Percentiles rank a stretch among this genome's conserved stretches.
phyloP scores from a whole-genome alignment of 2,797 vertebrate genomes.

The Rallus crepitans region DNA sequence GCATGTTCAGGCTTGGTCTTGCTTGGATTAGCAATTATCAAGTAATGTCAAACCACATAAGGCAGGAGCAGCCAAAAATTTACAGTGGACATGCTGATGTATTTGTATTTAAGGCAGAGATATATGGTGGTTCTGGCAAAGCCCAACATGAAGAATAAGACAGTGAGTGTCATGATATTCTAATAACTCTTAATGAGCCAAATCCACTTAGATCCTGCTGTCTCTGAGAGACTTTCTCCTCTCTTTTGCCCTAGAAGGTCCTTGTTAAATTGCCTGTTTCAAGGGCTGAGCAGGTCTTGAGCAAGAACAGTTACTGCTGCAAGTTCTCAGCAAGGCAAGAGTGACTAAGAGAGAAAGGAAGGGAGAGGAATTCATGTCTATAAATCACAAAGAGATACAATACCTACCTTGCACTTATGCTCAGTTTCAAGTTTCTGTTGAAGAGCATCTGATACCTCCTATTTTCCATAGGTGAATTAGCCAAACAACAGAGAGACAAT shows the following conservation, averaged over 20 bases:
- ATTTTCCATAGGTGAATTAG: slow-evolving; percentile 71
- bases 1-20: background rate
- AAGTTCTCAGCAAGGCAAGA: background rate
- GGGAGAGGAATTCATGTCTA: background rate
- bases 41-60: background rate
- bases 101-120: background rate
- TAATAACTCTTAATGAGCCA: background rate
- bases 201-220: background rate
- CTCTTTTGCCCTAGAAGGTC: background rate
- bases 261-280: background rate
- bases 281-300: background rate
- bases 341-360: background rate
- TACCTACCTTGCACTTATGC: slow-evolving; percentile 38
- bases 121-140: background rate
- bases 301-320: background rate
- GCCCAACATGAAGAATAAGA: background rate
- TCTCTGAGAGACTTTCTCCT: background rate
- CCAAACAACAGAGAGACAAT: slow-evolving; percentile 58
- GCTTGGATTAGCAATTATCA: background rate
- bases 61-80: background rate
- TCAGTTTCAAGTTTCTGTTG: slow-evolving; percentile 66
- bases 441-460: slow-evolving; percentile 57
- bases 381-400: slow-evolving; percentile 56
- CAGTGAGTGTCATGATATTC: background rate
- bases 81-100: background rate